Base-by-base conservation (phyloP, 2,888 invertebrate species). In the Ischnus inquisitorius region DNA sequence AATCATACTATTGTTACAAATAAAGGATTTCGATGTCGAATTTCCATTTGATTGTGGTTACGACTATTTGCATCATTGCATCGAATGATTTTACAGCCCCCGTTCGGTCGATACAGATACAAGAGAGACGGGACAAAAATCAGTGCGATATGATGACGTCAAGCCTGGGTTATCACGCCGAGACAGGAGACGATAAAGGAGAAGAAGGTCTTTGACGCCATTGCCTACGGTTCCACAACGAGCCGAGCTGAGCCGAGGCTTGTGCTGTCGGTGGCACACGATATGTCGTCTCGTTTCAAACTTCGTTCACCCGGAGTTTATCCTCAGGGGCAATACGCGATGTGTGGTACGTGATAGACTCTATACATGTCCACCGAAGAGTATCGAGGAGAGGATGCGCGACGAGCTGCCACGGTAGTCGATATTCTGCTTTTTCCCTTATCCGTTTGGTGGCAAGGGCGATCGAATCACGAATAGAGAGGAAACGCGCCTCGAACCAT, bases 401-500 rank as follows among this genome's bases (percentile, higher is more conserved):
- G 75, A 65, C 10, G 65, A 75, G 62, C 48, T 76, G 28, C 46
- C 14, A 10, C 16, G n/a, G 48, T 65, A 72, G 57, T 67, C 76
- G 67, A 76, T 76, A 54, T 76, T 48, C 28, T 19, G 25, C 22
- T 64, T 74, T 57, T 69, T 76, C 25, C 65, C 75, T 34, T 48
- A 46, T 76, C 14, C 54, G 62, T 69, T 62, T 48, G 39, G 34
- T 41, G n/a, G 43, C 25, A 72, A 60, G 65, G 34, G 41, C 84
- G 84, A 88, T 86, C 82, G 83, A 84, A 86, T 84, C 67, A 84
- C 65, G 84, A 86, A 80, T 80, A 34, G 34, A 34, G 83, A 87
- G 39, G 72, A 48, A 54, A 28, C 54, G 43, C 62, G 19, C 19
- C 19, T 19, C 57, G 79, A 79, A 76, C n/a, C 68, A 39, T 28